Evolutionary conservation across 2,888 invertebrate species (phyloP).

Genomic region (Sceliomorpha sp.): DNA sequence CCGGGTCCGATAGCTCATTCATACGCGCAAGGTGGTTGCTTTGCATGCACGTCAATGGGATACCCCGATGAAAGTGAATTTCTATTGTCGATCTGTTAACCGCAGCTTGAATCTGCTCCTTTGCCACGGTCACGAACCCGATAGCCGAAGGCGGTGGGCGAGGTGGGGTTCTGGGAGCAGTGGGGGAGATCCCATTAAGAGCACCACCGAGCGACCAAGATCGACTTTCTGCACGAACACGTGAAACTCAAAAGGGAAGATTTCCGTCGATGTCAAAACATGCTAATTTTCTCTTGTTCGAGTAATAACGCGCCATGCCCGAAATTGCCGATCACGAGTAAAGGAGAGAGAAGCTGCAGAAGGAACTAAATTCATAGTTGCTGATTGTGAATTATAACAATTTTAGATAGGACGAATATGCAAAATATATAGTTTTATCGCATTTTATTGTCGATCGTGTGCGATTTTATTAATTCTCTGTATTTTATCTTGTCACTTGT

Average conservation of each 20-base stretch:
- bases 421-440: too few species aligned
- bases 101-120: constrained; percentile 26
- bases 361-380: background rate
- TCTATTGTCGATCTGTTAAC: constrained; percentile 53
- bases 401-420: too few species aligned
- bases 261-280: constrained; percentile 19
- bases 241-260: constrained; percentile 9
- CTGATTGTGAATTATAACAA: too few species aligned
- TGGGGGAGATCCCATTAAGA: constrained; percentile 14
- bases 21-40: constrained; percentile 53
- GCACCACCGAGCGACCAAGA: constrained; percentile 6
- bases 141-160: constrained; percentile 25
- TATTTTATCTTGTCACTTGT: too few species aligned
- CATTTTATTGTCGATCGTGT: too few species aligned
- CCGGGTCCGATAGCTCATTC: constrained; percentile 47
- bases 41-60: constrained; percentile 70
- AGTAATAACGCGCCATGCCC: constrained; percentile 6
- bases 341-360: background rate
- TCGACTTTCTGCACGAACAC: constrained; percentile 25
- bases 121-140: constrained; percentile 35
- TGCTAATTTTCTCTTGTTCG: constrained; percentile 14
- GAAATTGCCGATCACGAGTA: constrained; percentile 7
- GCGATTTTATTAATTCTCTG: too few species aligned
- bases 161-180: constrained; percentile 1
- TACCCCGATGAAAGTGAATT: constrained; percentile 57